A percentile compares a stretch with the other conserved stretches of the same genome.
phyloP scores from a whole-genome alignment of 1,140 invertebrate species.

The Micrasema minimum region DNA sequence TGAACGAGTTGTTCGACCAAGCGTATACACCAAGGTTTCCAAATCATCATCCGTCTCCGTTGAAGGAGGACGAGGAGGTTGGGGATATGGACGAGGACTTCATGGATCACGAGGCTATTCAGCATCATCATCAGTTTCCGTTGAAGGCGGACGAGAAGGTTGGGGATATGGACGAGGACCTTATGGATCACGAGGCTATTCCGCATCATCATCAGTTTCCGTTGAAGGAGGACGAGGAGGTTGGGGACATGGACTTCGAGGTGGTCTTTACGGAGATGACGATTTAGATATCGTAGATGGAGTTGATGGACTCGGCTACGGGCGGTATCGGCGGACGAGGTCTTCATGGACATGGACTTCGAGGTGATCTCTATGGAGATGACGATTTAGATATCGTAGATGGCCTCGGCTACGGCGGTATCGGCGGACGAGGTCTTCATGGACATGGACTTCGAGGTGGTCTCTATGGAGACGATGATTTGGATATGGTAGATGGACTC shows the following conservation, averaged over 20 bases:
- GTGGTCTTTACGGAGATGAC: background rate
- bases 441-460: conserved; percentile 8
- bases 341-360: conserved; percentile 21
- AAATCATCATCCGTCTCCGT: conserved; percentile 33
- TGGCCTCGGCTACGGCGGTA: conserved; percentile 5
- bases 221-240: conserved; percentile 9
- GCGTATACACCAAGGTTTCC: conserved; percentile 14
- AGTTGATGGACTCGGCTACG: background rate
- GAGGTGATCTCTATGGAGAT: background rate
- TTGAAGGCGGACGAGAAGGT: background rate
- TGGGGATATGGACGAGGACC: background rate
- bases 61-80: conserved; percentile 13
- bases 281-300: background rate
- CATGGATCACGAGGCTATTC: background rate
- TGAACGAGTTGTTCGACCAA: conserved; percentile 36
- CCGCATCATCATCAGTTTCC: conserved; percentile 1
- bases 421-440: background rate
- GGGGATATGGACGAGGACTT: conserved; percentile 14
- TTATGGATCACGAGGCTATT: conserved; percentile 1
- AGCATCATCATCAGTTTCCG: conserved; percentile 10
- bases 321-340: conserved; percentile 23
- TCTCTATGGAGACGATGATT: background rate
- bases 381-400: conserved; percentile 22
- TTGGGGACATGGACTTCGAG: conserved; percentile 4
- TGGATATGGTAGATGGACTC: too few species aligned